A percentile compares a stretch with the other conserved stretches of the same genome.
Evolutionary conservation across 37 sponge, comb jelly and placozoan genomes (phyloP).

Genomic region (Oopsacas minuta): DNA sequence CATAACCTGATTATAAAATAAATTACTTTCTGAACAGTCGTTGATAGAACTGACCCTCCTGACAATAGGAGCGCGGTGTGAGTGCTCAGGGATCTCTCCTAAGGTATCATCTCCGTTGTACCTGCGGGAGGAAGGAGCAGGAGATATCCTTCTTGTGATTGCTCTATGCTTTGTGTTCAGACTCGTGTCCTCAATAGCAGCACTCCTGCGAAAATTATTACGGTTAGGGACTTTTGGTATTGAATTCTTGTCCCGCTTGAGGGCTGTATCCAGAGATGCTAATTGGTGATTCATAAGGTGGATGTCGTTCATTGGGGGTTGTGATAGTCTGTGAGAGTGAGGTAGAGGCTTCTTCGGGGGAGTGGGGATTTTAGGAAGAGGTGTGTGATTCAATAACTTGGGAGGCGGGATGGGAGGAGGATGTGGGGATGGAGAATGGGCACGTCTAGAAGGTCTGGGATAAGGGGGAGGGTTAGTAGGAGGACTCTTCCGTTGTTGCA

Average conservation of each 20-base stretch:
- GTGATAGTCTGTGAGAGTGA: neutral
- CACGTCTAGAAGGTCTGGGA: neutral
- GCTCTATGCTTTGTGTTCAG: neutral
- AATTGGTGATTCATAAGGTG: neutral
- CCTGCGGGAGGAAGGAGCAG: neutral
- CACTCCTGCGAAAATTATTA: neutral
- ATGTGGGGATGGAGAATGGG: neutral
- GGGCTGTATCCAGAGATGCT: neutral
- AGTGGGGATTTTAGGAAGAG: neutral
- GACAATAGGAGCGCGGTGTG: neutral
- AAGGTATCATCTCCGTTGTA: neutral
- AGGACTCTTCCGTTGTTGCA: constrained; percentile 10
- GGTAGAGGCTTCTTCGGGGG: neutral
- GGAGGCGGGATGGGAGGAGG: neutral
- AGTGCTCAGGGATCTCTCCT: neutral
- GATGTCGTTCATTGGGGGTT: neutral
- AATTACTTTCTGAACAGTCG: neutral
- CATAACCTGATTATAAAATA: neutral
- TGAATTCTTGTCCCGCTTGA: neutral
- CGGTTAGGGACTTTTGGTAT: neutral
- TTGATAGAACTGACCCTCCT: neutral
- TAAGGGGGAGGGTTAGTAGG: constrained; percentile 21
- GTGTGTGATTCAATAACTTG: neutral
- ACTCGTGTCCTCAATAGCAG: neutral
- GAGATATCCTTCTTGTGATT: neutral